Evolutionary conservation across 2,113 vertebrate genomes (phyloP).

Genomic region (Calcarius ornatus): DNA sequence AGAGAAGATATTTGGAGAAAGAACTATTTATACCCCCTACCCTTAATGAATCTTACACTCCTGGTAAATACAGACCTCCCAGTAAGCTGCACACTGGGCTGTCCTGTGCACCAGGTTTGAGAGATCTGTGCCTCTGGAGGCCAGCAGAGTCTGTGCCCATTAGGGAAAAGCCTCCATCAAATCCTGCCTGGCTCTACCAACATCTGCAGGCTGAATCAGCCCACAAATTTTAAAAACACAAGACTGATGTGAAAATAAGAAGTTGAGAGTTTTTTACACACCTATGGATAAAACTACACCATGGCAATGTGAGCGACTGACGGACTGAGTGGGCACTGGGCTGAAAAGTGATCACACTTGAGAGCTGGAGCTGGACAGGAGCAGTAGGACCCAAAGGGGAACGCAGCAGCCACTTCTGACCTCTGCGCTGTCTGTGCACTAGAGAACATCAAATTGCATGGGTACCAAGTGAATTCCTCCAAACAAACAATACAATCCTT

Average conservation of each 20-base stretch:
- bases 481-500: not conserved
- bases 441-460: not conserved
- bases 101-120: not conserved
- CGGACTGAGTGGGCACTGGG: not conserved
- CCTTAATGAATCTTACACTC: not conserved
- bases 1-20: not conserved
- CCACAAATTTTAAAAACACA: not conserved
- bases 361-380: not conserved
- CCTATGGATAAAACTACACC: not conserved
- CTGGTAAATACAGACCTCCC: not conserved
- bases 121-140: not conserved
- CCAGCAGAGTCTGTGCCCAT: not conserved
- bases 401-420: not conserved
- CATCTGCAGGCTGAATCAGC: not conserved
- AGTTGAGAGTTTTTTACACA: not conserved
- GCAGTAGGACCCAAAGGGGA: not conserved
- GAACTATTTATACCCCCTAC: not conserved
- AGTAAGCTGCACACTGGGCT: not conserved
- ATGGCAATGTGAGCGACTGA: not conserved
- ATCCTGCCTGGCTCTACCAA: not conserved
- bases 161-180: not conserved
- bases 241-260: not conserved
- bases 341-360: not conserved
- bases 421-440: not conserved
- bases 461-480: not conserved